Conservation (phyloP, 2,888 invertebrate genomes). For the Zygothrica quintamaculata region DNA sequence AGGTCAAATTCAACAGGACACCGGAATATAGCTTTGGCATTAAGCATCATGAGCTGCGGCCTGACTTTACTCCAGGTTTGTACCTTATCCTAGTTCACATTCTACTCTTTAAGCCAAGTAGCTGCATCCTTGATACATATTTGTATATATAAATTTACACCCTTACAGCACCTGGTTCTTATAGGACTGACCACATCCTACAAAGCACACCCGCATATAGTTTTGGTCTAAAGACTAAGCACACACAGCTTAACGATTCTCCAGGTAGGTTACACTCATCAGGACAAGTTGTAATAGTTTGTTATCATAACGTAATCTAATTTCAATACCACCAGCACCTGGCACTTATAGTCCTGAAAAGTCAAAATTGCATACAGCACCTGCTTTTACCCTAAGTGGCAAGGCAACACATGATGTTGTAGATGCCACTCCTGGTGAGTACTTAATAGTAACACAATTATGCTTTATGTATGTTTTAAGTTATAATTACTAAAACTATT, state of each 20-base stretch:
- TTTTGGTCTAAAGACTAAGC: conserved; percentile 89
- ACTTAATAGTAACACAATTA: not conserved
- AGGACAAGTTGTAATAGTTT: not conserved
- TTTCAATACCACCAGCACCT: conserved; percentile 78
- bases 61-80: conserved; percentile 82
- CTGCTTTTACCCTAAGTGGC: conserved; percentile 86
- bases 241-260: conserved; percentile 86
- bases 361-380: conserved; percentile 85
- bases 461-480: not conserved
- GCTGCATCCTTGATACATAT: not conserved
- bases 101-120: not conserved
- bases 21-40: conserved; percentile 84
- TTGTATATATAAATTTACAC: not conserved
- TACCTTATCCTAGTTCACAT: no score
- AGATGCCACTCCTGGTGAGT: conserved; percentile 76
- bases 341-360: conserved; percentile 87
- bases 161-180: conserved; percentile 85
- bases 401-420: conserved; percentile 84
- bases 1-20: conserved; percentile 85
- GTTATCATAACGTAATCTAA: not conserved
- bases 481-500: not conserved
- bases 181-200: conserved; percentile 86
- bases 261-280: conserved; percentile 81
- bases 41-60: conserved; percentile 84
- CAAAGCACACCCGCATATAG: conserved; percentile 89